Evolutionary conservation across 1,140 invertebrate genomes (phyloP).

Genomic region (Tetramorium parvispinum): DNA sequence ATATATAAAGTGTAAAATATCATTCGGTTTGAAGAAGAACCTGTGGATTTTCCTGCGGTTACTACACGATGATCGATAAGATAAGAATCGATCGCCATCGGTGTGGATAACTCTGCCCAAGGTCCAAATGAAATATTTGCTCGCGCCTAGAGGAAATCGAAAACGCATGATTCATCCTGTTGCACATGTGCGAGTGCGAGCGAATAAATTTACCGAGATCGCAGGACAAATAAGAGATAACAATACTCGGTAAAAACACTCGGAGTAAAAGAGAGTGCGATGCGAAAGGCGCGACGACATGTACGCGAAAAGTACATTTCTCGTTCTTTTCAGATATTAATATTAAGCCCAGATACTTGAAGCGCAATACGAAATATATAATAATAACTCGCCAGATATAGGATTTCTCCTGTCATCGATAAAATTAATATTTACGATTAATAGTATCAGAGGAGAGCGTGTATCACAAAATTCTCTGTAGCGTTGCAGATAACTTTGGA

Average conservation of each 20-base stretch:
- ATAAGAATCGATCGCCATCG: constrained; percentile 29
- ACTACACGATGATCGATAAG: constrained; percentile 22
- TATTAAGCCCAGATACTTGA: background rate
- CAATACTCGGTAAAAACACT: too few species aligned
- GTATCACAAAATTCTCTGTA: constrained; percentile 5
- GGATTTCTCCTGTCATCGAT: background rate
- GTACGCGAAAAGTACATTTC: background rate
- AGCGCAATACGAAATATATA: background rate
- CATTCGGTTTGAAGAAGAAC: background rate
- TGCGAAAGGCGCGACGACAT: background rate
- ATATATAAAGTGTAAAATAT: background rate
- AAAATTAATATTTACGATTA: background rate
- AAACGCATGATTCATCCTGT: constrained; percentile 12
- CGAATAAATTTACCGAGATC: background rate
- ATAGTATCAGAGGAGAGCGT: background rate
- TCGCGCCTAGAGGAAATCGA: background rate
- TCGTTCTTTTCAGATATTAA: background rate
- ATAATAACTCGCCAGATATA: background rate
- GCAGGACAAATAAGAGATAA: background rate
- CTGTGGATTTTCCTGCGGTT: background rate
- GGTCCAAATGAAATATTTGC: constrained; percentile 10
- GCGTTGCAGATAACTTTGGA: background rate
- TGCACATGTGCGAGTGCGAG: background rate
- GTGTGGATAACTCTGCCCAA: background rate
- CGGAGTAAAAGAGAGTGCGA: background rate